A percentile compares a stretch with the other conserved stretches of the same genome.
Evolutionary conservation across 2,888 invertebrate genomes (phyloP).

Genomic region (Leptinotarsa haldemani): DNA sequence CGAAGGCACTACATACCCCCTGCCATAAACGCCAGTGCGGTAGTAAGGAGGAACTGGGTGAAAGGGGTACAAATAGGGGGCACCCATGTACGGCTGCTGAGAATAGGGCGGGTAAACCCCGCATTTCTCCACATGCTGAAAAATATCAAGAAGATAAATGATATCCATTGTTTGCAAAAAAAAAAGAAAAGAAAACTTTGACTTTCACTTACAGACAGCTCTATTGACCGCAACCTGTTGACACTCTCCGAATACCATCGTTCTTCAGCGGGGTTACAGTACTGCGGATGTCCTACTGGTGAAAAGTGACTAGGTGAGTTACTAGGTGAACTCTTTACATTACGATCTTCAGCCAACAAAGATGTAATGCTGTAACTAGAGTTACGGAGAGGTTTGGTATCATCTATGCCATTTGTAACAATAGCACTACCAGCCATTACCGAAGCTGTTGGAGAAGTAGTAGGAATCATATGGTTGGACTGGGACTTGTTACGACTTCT

Average conservation of each 20-base stretch:
- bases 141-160: constrained; percentile 15
- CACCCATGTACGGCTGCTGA: constrained; percentile 64
- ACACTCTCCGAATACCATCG: constrained; percentile 64
- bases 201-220: constrained; percentile 61
- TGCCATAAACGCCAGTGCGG: constrained; percentile 52
- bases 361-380: constrained; percentile 89
- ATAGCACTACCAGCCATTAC: constrained; percentile 45
- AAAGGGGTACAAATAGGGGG: constrained; percentile 64
- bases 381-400: constrained; percentile 60
- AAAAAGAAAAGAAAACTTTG: neutral
- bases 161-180: too few species aligned
- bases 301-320: constrained; percentile 62
- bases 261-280: constrained; percentile 65
- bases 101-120: constrained; percentile 52
- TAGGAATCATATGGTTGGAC: constrained; percentile 26
- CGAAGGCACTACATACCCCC: constrained; percentile 59
- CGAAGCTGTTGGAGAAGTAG: constrained; percentile 39
- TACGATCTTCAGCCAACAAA: constrained; percentile 74
- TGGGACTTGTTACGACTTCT: constrained; percentile 58
- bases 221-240: constrained; percentile 63
- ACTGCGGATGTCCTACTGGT: constrained; percentile 64
- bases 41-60: constrained; percentile 60
- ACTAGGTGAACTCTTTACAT: constrained; percentile 59
- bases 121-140: constrained; percentile 58
- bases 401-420: constrained; percentile 54